Evolutionary conservation across 2,113 vertebrate species (phyloP).

Genomic region (Poecilia latipinna): DNA sequence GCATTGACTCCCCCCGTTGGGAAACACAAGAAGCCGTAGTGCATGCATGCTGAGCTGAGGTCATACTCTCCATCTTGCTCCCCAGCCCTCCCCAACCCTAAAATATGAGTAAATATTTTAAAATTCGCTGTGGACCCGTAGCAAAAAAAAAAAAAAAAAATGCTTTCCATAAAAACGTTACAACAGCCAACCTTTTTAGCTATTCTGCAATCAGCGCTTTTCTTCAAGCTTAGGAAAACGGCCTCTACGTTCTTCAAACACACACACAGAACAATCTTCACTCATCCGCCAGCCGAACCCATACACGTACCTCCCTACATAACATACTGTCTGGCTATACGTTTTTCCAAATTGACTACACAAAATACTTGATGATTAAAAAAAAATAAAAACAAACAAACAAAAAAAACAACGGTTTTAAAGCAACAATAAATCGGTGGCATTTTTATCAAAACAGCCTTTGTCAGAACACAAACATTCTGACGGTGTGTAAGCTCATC

Average conservation of each 20-base stretch:
- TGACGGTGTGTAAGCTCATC: conserved; percentile 9
- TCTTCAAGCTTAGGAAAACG: conserved; percentile 6
- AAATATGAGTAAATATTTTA: conserved; percentile 47
- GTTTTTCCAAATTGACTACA: conserved; percentile 34
- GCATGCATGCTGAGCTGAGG: conserved; percentile 51
- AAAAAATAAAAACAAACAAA: conserved; percentile 12
- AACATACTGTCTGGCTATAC: conserved; percentile 28
- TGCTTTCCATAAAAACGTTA: conserved; percentile 36
- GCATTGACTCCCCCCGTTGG: conserved; percentile 60
- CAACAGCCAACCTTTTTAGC: conserved; percentile 32
- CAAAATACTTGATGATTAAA: conserved; percentile 33
- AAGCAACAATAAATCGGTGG: conserved; percentile 15
- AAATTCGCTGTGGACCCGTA: conserved; percentile 19
- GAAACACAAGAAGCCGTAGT: conserved; percentile 63
- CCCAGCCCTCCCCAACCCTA: background rate
- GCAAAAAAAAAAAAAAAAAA: conserved; percentile 12
- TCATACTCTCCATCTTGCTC: conserved; percentile 42
- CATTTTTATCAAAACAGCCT: conserved; percentile 35
- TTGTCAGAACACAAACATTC: conserved; percentile 25
- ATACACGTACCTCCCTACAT: conserved; percentile 33
- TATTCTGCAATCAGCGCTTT: conserved; percentile 38
- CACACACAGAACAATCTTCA: background rate
- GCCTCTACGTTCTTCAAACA: conserved; percentile 3
- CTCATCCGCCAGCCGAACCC: conserved; percentile 24
- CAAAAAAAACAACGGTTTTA: background rate